Evolutionary conservation across 2,888 invertebrate species (phyloP), one percentile per base, ranked within the genome.

Genomic region (Campopleginae sp.): DNA sequence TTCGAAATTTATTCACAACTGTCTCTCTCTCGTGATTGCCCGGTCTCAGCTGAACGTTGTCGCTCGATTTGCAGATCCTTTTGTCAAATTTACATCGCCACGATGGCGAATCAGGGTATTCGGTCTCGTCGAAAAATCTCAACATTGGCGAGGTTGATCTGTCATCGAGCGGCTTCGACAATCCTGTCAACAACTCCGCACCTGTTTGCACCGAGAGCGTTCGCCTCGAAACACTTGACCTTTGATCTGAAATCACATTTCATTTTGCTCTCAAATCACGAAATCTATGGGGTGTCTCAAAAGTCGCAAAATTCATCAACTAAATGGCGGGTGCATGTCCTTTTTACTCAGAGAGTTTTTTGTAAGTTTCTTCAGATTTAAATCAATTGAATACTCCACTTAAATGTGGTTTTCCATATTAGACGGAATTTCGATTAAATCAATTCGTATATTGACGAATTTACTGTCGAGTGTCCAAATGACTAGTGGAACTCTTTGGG

Each of bases 171-270:
- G 80, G 75, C 42, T 84, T 85, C 61, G 71, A 77, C 8, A 87
- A 54, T 31, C 84, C 87, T 23, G 80, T 74, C 27, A 90, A 76
- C 68, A 91, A 76, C 71, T 91, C 90, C 46, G 86, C 77, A 54
- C 89, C 89, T 8, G 91, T 91, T 84, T 91, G 91, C 23, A 89
- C 89, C 8, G 90, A 90, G 10, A 89, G 46, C 0, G 89, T 89
- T 48, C 89, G 86, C 27, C 88, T 86, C 66, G 86, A 81, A 8
- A 89, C 79, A 71, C 86, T 87, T 14, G 82, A 46, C 70, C 80
- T 72, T 54, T 65, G 80, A 76, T 77, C 85, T 86, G 75, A 48
- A 82, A 80, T 12, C 14, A 78, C n/a, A 14, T 58, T 23, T 27
- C 54, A 17, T 12, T 42, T 27, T 66, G 14, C 33, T 27, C 54